These are phyloP conservation scores for Hemitrygon akajei DNA, from an alignment of 2,797 vertebrate species.

Conservation along the genomic window DNA sequence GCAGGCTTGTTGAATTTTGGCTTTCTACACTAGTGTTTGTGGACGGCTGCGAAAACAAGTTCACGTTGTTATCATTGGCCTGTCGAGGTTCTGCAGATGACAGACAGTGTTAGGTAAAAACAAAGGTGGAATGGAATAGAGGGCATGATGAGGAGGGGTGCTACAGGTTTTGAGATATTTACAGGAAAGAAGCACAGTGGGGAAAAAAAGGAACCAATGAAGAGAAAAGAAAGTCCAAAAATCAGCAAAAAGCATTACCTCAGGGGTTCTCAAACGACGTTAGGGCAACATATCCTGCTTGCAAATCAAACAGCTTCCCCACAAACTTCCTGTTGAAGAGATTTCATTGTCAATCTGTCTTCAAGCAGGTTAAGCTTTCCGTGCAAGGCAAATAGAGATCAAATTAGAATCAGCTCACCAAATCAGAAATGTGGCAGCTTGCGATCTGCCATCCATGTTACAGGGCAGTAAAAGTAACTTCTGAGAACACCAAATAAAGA, in stretches of 20 bases:
- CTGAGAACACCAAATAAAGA: too few relatives aligned
- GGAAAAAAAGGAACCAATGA: not conserved
- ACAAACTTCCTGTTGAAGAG: not conserved
- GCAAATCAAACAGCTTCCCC: not conserved
- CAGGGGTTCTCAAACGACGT: not conserved
- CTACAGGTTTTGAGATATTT: not conserved
- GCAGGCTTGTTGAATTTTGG: too few relatives aligned
- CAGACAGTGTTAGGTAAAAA: not conserved
- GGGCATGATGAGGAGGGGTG: not conserved
- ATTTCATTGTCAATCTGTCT: not conserved
- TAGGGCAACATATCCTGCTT: not conserved
- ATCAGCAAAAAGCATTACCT: not conserved
- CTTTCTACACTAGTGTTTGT: not conserved
- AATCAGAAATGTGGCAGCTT: not conserved
- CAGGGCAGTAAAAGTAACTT: too few relatives aligned
- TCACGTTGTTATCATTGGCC: not conserved
- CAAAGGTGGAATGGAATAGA: not conserved
- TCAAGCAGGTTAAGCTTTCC: not conserved
- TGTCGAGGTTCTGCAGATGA: not conserved
- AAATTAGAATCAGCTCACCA: not conserved
- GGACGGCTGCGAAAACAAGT: not conserved
- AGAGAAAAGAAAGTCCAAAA: not conserved
- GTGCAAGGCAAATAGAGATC: not conserved
- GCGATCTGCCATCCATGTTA: too few relatives aligned
- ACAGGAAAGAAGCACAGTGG: too few relatives aligned